Evolutionary conservation across 2,888 invertebrate genomes (phyloP).

Genomic region (Apodemia duryi): DNA sequence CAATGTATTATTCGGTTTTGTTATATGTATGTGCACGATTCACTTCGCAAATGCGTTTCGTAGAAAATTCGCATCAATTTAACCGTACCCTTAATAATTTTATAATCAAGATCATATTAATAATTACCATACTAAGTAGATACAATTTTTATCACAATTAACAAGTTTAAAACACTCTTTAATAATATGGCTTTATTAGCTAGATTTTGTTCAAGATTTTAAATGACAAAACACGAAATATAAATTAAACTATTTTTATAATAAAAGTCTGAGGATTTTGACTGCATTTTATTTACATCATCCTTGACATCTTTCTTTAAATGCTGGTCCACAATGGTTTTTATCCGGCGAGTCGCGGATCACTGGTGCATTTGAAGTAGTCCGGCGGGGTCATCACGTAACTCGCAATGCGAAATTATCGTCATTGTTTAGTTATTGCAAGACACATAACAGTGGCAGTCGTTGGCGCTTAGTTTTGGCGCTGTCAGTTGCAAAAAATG

Average conservation of each 20-base stretch:
- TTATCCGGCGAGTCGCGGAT: no score
- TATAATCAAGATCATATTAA: no score
- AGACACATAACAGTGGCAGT: no score
- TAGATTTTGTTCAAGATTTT: conserved; percentile 41
- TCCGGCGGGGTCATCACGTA: no score
- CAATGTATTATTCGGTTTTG: no score
- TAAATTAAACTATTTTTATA: conserved; percentile 75
- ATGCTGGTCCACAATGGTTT: no score
- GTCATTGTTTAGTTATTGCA: no score
- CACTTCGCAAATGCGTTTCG: background rate
- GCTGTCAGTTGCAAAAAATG: no score
- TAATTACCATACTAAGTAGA: background rate
- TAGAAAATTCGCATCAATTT: background rate
- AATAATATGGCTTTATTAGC: conserved; percentile 52
- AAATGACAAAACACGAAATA: conserved; percentile 61
- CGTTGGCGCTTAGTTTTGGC: no score
- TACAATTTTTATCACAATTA: conserved; percentile 2
- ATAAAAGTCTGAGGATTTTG: conserved; percentile 47
- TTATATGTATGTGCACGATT: background rate
- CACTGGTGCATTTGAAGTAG: no score
- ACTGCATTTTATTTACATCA: conserved; percentile 31
- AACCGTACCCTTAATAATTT: background rate
- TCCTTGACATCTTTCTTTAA: background rate
- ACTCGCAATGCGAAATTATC: no score
- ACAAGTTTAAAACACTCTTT: conserved; percentile 17